Percentiles rank a stretch among this genome's conserved stretches.
Evolutionary conservation across 1,140 invertebrate genomes (phyloP).

Genomic region (Anastatus disparis): DNA sequence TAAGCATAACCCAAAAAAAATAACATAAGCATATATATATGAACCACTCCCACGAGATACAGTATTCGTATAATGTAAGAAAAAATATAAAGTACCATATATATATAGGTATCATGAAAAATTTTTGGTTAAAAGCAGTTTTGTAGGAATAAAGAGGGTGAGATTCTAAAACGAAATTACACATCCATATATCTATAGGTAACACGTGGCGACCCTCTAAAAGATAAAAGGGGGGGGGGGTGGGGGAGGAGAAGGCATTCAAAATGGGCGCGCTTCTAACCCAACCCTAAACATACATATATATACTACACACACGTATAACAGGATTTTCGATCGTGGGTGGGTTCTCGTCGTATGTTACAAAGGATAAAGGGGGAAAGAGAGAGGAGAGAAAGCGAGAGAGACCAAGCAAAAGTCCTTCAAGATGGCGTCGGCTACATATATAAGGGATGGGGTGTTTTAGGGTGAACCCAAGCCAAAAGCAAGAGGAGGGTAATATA

Average conservation of each 20-base stretch:
- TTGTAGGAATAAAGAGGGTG: too few species aligned
- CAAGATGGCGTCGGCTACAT: conserved; percentile 65
- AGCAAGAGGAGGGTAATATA: conserved; percentile 65
- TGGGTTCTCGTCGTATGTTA: conserved; percentile 49
- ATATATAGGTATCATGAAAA: too few species aligned
- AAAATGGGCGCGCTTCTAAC: conserved; percentile 68
- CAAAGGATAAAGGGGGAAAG: too few species aligned
- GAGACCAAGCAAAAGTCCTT: conserved; percentile 54
- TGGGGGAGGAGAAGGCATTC: conserved; percentile 46
- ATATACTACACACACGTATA: conserved; percentile 63
- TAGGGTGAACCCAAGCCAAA: conserved; percentile 56
- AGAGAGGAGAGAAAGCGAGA: background rate
- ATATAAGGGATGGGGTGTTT: conserved; percentile 66
- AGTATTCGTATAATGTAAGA: too few species aligned
- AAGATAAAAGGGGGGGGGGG: conserved; percentile 22
- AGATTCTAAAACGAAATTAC: too few species aligned
- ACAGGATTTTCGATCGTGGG: conserved; percentile 67
- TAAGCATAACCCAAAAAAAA: too few species aligned
- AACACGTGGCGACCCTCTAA: conserved; percentile 25
- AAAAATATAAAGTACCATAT: too few species aligned
- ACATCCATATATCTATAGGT: background rate
- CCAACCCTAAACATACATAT: too few species aligned
- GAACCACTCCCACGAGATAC: too few species aligned
- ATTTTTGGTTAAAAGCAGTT: too few species aligned
- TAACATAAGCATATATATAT: too few species aligned